These are phyloP conservation scores for Tautogolabrus adspersus DNA, from an alignment of 2,113 vertebrate species.

Conservation along the genomic window DNA sequence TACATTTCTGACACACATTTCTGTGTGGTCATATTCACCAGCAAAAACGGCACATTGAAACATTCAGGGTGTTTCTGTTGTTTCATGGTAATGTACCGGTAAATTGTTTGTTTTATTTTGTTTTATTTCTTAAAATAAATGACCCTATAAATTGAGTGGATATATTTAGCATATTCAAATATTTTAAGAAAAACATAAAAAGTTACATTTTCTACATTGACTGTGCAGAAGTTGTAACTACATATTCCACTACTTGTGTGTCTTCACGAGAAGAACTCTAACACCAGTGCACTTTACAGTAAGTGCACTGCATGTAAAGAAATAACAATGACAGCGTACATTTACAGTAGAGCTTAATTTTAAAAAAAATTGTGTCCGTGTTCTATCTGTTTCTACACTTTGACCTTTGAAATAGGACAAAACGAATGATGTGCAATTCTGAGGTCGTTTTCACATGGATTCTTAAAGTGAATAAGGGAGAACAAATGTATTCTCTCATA, in stretches of 20 bases:
- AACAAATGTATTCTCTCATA: conserved; percentile 28
- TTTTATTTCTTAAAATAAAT: background rate
- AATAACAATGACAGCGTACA: background rate
- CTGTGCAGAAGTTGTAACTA: background rate
- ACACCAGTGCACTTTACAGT: conserved; percentile 1
- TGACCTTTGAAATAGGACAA: background rate
- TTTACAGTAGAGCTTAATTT: background rate
- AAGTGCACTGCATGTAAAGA: conserved; percentile 6
- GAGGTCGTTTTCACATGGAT: conserved; percentile 1
- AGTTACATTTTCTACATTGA: background rate
- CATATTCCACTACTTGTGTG: conserved; percentile 13
- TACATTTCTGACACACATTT: background rate
- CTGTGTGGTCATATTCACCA: conserved; percentile 46
- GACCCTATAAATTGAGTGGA: conserved; percentile 9
- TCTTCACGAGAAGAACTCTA: conserved; percentile 3
- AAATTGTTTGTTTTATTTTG: conserved; percentile 9
- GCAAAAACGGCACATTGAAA: conserved; percentile 33
- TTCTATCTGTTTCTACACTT: background rate
- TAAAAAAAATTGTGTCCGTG: background rate
- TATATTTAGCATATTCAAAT: background rate
- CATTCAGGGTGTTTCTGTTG: conserved; percentile 40
- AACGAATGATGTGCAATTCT: conserved; percentile 5
- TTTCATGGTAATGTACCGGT: conserved; percentile 23
- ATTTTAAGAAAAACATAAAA: background rate
- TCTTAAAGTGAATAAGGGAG: conserved; percentile 4